Conservation (phyloP, 2,113 vertebrate species). For the Melanerpes aurifrons region DNA sequence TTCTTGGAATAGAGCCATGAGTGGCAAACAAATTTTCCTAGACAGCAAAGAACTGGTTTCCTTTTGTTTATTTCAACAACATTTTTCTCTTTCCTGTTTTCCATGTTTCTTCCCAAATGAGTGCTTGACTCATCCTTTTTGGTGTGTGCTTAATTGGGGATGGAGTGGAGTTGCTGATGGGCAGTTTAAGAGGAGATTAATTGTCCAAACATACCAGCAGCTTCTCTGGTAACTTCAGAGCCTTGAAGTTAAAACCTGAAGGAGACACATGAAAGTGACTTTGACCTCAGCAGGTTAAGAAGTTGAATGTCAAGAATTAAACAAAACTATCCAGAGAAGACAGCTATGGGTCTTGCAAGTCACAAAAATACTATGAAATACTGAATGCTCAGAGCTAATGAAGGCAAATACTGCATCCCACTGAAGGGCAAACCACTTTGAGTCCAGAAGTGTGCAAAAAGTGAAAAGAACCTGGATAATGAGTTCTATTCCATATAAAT, state of each 20-base stretch:
- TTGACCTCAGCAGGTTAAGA: not conserved
- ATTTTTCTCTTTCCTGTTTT: not conserved
- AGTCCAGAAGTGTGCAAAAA: not conserved
- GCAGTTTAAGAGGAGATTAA: not conserved
- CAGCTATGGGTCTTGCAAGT: not conserved
- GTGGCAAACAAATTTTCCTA: not conserved
- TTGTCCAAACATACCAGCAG: not conserved
- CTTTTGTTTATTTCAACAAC: not conserved
- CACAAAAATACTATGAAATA: not conserved
- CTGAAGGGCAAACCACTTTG: not conserved
- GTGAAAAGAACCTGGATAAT: not conserved
- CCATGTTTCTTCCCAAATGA: not conserved
- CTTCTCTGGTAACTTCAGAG: not conserved
- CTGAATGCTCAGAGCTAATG: not conserved
- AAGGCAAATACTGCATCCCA: not conserved
- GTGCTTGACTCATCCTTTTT: not conserved
- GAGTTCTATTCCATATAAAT: not conserved
- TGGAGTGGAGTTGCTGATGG: not conserved
- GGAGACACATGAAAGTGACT: not conserved
- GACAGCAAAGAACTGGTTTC: not conserved
- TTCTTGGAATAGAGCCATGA: not conserved
- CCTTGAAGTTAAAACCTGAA: not conserved
- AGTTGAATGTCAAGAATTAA: not conserved
- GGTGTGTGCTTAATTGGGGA: not conserved
- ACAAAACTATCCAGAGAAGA: not conserved